phyloP scores from a whole-genome alignment of 2,797 vertebrate species.

The Poecilia gillii region DNA sequence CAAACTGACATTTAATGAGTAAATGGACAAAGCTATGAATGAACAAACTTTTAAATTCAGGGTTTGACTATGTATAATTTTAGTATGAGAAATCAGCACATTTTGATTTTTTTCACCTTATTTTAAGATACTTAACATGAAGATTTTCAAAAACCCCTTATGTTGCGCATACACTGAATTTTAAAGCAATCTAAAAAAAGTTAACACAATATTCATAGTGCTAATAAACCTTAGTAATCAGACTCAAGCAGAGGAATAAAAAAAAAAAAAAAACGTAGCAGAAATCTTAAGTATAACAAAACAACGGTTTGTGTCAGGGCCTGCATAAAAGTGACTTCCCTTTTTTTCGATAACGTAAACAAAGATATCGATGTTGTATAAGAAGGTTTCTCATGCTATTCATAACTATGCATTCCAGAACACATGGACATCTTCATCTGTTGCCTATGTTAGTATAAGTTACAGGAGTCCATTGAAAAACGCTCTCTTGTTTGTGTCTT shows the following conservation, averaged over 20 bases:
- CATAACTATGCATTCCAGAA: not conserved
- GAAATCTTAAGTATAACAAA: not conserved
- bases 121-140: not conserved
- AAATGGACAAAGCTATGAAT: not conserved
- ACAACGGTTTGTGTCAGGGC: not conserved
- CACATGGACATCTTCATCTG: not conserved
- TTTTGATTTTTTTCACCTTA: not conserved
- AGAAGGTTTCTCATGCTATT: not conserved
- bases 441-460: slow-evolving; percentile 4
- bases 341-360: not conserved
- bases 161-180: not conserved
- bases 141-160: not conserved
- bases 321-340: not conserved
- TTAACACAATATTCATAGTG: not conserved
- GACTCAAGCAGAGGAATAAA: not conserved
- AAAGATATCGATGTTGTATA: not conserved
- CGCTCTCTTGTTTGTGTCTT: slow-evolving; percentile 1
- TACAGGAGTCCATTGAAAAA: slow-evolving; percentile 12
- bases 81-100: not conserved
- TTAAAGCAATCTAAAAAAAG: not conserved
- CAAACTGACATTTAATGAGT: not conserved
- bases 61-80: not conserved
- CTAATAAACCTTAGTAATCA: not conserved
- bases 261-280: no score
- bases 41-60: not conserved